Evolutionary conservation across 2,113 vertebrate genomes (phyloP), one percentile per base, ranked within the genome.

Genomic region (Sturnus vulgaris): DNA sequence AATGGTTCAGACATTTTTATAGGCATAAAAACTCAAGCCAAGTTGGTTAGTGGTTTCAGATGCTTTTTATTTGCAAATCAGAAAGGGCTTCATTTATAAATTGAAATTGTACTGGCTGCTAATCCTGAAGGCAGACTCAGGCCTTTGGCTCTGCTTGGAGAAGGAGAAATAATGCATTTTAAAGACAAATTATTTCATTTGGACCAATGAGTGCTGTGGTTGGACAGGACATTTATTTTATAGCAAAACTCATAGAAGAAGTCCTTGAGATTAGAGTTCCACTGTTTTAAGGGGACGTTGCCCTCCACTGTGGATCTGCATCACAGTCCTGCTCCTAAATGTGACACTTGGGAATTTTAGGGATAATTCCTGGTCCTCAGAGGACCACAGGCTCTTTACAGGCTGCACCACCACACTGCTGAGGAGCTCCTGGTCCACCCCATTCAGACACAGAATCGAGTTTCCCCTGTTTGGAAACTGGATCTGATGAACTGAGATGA

Each of bases 1-100:
- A 96, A 94, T 37, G 81, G 92, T 61, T 70, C 84, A 69, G 95
- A 92, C 89, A 72, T 97, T 97, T 97, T 98, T 96, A 96, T 96
- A 95, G 95, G 95, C 93, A 40, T 61, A 87, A 84, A 86, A 64
- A 85, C 16, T 22, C 23, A 64, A 83, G 96, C 94, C 96, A 97
- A 92, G 86, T 37, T 86, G 95, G 96, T 95, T 81, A 80, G 94
- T 88, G 88, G 90, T 76, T 96, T 95, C 97, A 96, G 95, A 97
- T 86, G 96, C 95, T 97, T 97, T 80, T 68, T 73, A 91, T 96
- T 91, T 93, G 70, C 82, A 77, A 85, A 90, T 82, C 95, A 81
- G 66, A 82, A 91, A 68, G 91, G 91, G 77, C 53, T 95, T 94
- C 79, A 75, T 87, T 49, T 94, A 93, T 88, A 86, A 89, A 93